Conservation (phyloP, 2,797 vertebrate genomes). For the Acrossocheilus wenchowensis region DNA sequence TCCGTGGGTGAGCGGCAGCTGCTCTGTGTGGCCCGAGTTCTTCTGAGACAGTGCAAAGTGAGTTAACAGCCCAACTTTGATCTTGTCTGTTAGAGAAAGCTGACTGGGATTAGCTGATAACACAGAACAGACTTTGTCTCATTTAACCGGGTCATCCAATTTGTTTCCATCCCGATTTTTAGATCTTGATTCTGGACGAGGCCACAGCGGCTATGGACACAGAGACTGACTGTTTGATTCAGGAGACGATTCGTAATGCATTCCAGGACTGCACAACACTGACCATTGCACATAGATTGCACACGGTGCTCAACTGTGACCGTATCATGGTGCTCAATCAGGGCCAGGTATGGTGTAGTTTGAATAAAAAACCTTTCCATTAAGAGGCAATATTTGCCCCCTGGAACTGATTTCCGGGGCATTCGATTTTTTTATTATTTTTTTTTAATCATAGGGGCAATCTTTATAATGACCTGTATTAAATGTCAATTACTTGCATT, state of each 20-base stretch:
- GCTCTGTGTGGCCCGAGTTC: constrained; percentile 86
- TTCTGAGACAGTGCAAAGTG: constrained; percentile 90
- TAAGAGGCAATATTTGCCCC: background rate
- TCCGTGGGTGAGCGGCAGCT: constrained; percentile 91
- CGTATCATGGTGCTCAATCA: constrained; percentile 94
- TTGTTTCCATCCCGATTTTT: constrained; percentile 9
- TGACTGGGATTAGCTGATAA: background rate
- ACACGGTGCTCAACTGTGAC: constrained; percentile 88
- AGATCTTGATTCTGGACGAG: constrained; percentile 91
- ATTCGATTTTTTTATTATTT: too few species aligned
- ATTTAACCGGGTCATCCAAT: background rate
- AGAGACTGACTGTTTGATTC: constrained; percentile 89
- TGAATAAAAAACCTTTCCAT: background rate
- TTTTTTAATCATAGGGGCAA: background rate
- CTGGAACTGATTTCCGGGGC: background rate
- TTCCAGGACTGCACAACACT: constrained; percentile 92
- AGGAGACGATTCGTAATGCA: constrained; percentile 90
- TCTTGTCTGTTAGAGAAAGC: background rate
- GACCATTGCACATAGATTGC: constrained; percentile 91
- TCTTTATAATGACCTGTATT: background rate
- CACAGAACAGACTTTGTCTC: background rate
- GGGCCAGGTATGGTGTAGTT: constrained; percentile 82
- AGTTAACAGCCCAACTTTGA: background rate
- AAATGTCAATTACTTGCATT: background rate
- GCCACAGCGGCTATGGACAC: constrained; percentile 94